Base-by-base conservation (phyloP, 2,888 invertebrate species). In the Erynnis tages region DNA sequence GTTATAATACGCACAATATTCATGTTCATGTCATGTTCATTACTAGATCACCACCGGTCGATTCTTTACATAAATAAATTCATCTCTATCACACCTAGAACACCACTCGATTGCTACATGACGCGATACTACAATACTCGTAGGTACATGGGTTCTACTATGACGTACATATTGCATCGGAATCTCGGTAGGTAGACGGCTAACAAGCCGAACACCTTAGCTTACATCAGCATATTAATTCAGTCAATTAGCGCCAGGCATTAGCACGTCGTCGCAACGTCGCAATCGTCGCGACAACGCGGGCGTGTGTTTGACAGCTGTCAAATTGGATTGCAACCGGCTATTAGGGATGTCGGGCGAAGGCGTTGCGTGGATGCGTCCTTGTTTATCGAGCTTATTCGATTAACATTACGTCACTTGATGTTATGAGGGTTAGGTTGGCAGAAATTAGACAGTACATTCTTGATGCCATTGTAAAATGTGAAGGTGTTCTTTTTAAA, bases 281-380 rank as follows among this genome's bases (percentile, higher is more conserved):
- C 57, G 63, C 69, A 81, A 81, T 81, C 79, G 79, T 73, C 66
- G 66, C 75, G 69, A 73, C 74, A 76, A 69, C 73, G 72, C 79
- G 73, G 78, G 80, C 79, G 77, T 88, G 88, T 83, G 75, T 82
- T 83, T 86, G 87, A 87, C 88, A 86, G 81, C 82, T 85, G 86
- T 85, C 87, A 87, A 83, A 84, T 79, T 84, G 84, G 81, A 86
- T 87, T 79, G 82, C 81, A 82, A 79, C 76, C 65, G 76, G 81
- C 84, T 84, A 86, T 86, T 85, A 84, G 80, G 82, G 76, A 78
- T 78, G 79, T 80, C 77, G 78, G 67, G 44, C 59, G 67, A 55
- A 44, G 55, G 66, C 52, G 53, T 72, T 65, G 58, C 47, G 56
- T 71, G 76, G 82, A 81, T 35, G 17, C 17, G 35, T 16, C 17